These are phyloP conservation scores for Acanthopleura granulata DNA, from an alignment of 2,888 invertebrate species.

Conservation along the genomic window DNA sequence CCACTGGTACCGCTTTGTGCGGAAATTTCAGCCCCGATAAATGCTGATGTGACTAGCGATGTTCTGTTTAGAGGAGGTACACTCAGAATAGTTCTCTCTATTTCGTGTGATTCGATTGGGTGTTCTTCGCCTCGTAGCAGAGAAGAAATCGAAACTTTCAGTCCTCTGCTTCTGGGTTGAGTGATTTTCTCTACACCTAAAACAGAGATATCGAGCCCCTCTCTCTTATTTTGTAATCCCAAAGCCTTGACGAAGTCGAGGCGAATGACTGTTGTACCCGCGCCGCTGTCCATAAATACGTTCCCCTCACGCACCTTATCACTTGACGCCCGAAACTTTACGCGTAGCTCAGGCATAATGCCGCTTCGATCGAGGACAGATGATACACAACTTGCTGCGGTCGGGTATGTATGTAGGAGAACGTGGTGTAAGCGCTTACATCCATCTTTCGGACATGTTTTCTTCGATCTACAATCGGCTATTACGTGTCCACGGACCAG, in stretches of 20 bases:
- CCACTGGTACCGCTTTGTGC: conserved; percentile 20
- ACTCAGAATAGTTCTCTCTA: conserved; percentile 20
- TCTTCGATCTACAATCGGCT: neutral
- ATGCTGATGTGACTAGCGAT: neutral
- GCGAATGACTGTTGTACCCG: conserved; percentile 21
- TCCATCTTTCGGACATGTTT: neutral
- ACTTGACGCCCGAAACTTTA: neutral
- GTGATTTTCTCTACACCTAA: neutral
- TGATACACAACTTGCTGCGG: neutral
- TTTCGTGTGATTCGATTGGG: conserved; percentile 17
- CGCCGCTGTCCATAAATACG: conserved; percentile 14
- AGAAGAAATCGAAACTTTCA: conserved; percentile 17
- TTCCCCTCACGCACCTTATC: conserved; percentile 10
- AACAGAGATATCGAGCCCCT: conserved; percentile 1
- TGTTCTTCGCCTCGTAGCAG: conserved; percentile 17
- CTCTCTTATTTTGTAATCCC: conserved; percentile 15
- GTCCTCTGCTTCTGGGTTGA: neutral
- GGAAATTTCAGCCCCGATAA: too few species aligned
- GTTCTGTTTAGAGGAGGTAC: conserved; percentile 16
- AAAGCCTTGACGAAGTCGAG: conserved; percentile 18
- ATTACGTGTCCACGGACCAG: too few species aligned
- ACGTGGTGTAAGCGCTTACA: conserved; percentile 21
- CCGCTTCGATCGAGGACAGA: conserved; percentile 17
- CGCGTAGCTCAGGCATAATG: conserved; percentile 21
- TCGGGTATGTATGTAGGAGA: conserved; percentile 21